Evolutionary conservation across 2,113 vertebrate species (phyloP), one percentile per base, ranked within the genome.

Genomic region (Protobothrops flavoviridis): DNA sequence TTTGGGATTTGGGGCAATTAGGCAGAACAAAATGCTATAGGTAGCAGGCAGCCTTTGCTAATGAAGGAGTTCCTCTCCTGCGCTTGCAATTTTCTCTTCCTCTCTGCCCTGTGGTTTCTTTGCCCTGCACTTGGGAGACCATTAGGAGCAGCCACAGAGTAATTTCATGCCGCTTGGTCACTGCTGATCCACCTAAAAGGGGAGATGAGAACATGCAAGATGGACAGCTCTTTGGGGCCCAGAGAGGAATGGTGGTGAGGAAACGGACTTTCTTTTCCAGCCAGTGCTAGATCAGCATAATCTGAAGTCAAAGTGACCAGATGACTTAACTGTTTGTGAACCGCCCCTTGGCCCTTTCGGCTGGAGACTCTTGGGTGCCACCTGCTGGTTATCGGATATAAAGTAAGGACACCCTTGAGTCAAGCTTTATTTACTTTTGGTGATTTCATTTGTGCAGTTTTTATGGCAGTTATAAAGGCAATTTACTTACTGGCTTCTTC

Each of bases 61-160:
- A 56, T 5, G 53, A 89, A 85, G 39, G 39, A 8, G 2, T 13
- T 74, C 85, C 24, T 0, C 0, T 88, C 94, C 93, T 81, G n/a
- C 87, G 85, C 9, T 91, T 69, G 85, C 91, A 93, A 95, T 39
- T n/a, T 43, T 45, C 90, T n/a, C 95, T 90, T 94, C 95, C 56
- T 93, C 90, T 92, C 91, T 91, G 55, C 23, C 85, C n/a, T 43
- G 93, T 1, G 96, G 97, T 96, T 97, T 94, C 90, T 48, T 93
- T 95, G 87, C 33, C 92, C 93, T 92, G 94, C n/a, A 0, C 95
- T 97, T 96, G 96, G 52, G 39, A 15, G 95, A 94, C 92, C 94
- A 97, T 93, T 5, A 0, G 85, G 56, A 96, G 90, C 0, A 45
- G 96, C 96, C 96, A 93, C 96, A 96, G 94, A 97, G 93, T 90